phyloP scores from a whole-genome alignment of 2,888 invertebrate genomes.

The Temnothorax unifasciatus region DNA sequence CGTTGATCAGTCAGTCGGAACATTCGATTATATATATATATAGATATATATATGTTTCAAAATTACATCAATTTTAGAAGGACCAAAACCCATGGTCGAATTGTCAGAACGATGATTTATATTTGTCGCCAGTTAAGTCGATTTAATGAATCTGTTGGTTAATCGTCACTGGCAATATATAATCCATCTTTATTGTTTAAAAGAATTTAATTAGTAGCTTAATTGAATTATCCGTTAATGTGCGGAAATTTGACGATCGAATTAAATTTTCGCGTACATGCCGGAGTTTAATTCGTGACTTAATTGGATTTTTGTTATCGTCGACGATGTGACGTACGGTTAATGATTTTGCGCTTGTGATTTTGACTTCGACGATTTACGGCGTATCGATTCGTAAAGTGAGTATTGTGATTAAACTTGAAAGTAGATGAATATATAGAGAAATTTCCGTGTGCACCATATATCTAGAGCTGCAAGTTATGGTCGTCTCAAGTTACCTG shows the following conservation, averaged over 20 bases:
- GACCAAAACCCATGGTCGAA: too few species aligned
- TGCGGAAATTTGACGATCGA: constrained; percentile 1
- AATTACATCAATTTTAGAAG: too few species aligned
- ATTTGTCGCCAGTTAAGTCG: too few species aligned
- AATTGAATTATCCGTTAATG: constrained; percentile 4
- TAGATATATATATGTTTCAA: too few species aligned
- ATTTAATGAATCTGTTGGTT: too few species aligned
- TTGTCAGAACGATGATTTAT: too few species aligned
- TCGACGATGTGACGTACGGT: constrained; percentile 17
- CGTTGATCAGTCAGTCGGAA: too few species aligned
- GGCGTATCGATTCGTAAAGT: constrained; percentile 56
- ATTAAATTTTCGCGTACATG: constrained; percentile 1
- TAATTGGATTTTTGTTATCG: constrained; percentile 28
- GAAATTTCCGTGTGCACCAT: constrained; percentile 42
- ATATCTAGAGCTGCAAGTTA: constrained; percentile 51
- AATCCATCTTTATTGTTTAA: neutral
- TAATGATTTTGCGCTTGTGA: constrained; percentile 61
- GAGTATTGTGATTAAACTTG: constrained; percentile 58
- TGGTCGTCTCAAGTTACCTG: constrained; percentile 30
- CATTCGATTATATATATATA: too few species aligned
- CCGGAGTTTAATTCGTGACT: neutral
- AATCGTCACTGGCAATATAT: too few species aligned
- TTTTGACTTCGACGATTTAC: constrained; percentile 57
- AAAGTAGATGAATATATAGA: constrained; percentile 38
- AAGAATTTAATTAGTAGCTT: neutral